Conservation (phyloP, 2,113 vertebrate species). For the Sturnus vulgaris region DNA sequence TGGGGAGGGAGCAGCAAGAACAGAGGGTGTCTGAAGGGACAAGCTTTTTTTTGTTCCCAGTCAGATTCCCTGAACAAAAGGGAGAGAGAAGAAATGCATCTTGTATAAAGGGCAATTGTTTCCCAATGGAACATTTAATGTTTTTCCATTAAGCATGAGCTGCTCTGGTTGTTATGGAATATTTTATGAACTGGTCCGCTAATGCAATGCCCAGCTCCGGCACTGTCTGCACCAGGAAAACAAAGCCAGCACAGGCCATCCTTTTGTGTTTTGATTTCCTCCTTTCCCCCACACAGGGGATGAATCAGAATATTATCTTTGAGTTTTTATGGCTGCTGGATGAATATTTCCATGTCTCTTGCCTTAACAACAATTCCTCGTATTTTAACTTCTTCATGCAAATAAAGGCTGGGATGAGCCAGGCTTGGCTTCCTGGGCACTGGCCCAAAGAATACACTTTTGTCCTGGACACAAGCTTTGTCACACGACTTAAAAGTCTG, state of each 20-base stretch:
- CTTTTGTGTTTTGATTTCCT: neutral
- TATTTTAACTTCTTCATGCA: neutral
- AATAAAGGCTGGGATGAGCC: neutral
- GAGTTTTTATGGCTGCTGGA: neutral
- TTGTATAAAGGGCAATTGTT: slow-evolving; percentile 17
- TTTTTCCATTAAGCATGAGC: slow-evolving; percentile 26
- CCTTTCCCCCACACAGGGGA: neutral
- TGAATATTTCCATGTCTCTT: neutral
- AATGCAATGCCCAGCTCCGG: neutral
- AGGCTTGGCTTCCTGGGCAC: neutral
- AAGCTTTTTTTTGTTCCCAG: slow-evolving; percentile 40
- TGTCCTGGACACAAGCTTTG: neutral
- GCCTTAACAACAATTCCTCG: neutral
- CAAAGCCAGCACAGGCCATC: neutral
- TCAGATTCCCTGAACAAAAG: slow-evolving; percentile 27
- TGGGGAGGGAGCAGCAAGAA: slow-evolving; percentile 1
- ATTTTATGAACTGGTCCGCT: slow-evolving; percentile 18
- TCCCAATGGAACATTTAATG: slow-evolving; percentile 24
- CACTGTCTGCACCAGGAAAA: neutral
- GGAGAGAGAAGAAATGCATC: slow-evolving; percentile 38
- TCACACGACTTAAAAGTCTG: neutral
- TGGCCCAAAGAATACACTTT: neutral
- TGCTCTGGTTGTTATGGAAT: slow-evolving; percentile 19
- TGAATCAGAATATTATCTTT: neutral
- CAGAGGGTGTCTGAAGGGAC: slow-evolving; percentile 34